Percentiles rank a stretch among this genome's conserved stretches.
phyloP scores from a whole-genome alignment of 2,113 vertebrate genomes.

The Urocitellus parryii region DNA sequence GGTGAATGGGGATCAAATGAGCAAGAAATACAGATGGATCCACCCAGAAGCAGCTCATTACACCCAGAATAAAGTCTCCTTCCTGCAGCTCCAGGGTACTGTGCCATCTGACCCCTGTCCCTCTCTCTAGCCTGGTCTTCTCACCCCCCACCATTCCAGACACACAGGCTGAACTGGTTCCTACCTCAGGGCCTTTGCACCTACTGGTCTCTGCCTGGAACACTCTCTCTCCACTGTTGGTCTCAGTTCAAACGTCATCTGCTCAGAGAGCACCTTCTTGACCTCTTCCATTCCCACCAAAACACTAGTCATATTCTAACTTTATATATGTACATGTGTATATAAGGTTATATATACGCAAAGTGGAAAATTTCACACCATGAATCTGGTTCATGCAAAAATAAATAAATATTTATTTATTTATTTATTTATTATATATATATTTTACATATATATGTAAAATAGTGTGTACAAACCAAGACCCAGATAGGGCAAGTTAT shows the following conservation, averaged over 20 bases:
- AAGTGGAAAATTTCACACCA: not conserved
- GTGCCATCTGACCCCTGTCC: not conserved
- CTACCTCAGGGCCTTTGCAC: not conserved
- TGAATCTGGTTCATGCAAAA: not conserved
- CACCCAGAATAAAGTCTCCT: not conserved
- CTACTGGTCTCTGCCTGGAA: not conserved
- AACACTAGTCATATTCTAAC: not conserved
- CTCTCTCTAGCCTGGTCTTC: not conserved
- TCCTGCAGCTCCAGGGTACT: not conserved
- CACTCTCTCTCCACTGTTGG: not conserved
- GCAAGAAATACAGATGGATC: not conserved
- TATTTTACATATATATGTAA: not conserved
- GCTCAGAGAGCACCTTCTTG: not conserved
- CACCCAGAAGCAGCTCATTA: not conserved
- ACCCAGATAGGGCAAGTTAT: not conserved
- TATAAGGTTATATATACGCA: not conserved
- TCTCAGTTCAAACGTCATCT: not conserved
- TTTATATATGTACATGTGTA: not conserved
- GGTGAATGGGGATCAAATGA: not conserved
- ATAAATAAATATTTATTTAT: too few species aligned
- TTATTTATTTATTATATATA: not conserved
- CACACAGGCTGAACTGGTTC: not conserved
- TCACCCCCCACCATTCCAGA: not conserved
- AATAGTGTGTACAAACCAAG: not conserved
- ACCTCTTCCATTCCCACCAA: not conserved